A percentile compares a stretch with the other conserved stretches of the same genome.
Conservation (phyloP, 2,113 vertebrate species). For the Epinephelus fuscoguttatus region DNA sequence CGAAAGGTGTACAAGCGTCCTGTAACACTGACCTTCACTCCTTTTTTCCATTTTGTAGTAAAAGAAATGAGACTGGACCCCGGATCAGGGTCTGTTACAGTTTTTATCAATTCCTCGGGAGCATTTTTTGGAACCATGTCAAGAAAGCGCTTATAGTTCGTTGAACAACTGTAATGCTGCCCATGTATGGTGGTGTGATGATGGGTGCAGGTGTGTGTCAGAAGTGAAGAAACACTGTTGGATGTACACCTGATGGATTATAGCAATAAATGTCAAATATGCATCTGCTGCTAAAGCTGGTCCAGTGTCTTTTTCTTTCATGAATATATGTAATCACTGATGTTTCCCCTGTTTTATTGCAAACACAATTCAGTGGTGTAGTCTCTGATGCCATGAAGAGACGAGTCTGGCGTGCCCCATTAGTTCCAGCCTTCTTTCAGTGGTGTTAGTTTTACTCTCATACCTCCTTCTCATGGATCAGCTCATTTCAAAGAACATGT, state of each 20-base stretch:
- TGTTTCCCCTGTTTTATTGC: not conserved
- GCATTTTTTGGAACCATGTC: conserved; percentile 31
- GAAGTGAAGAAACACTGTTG: conserved; percentile 56
- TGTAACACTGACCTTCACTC: conserved; percentile 44
- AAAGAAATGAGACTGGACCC: conserved; percentile 38
- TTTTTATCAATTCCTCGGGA: conserved; percentile 43
- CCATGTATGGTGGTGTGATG: conserved; percentile 67
- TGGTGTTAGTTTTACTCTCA: not conserved
- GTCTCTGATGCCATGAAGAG: not conserved
- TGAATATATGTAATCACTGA: not conserved
- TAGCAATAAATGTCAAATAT: conserved; percentile 87
- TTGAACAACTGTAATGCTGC: conserved; percentile 67
- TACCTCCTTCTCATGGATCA: conserved; percentile 56
- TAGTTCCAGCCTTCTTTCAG: not conserved
- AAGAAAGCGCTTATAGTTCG: conserved; percentile 44
- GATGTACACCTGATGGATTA: conserved; percentile 79
- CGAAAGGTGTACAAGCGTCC: conserved; percentile 21
- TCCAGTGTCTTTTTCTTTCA: conserved; percentile 54
- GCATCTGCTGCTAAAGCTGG: conserved; percentile 82
- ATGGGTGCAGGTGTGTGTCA: conserved; percentile 70
- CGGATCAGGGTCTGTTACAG: conserved; percentile 50
- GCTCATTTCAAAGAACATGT: conserved; percentile 88
- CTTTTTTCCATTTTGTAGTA: conserved; percentile 64
- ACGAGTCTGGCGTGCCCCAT: not conserved
- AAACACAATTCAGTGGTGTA: not conserved